Conservation (phyloP, 2,113 vertebrate species). For the Irena cyanogastra region DNA sequence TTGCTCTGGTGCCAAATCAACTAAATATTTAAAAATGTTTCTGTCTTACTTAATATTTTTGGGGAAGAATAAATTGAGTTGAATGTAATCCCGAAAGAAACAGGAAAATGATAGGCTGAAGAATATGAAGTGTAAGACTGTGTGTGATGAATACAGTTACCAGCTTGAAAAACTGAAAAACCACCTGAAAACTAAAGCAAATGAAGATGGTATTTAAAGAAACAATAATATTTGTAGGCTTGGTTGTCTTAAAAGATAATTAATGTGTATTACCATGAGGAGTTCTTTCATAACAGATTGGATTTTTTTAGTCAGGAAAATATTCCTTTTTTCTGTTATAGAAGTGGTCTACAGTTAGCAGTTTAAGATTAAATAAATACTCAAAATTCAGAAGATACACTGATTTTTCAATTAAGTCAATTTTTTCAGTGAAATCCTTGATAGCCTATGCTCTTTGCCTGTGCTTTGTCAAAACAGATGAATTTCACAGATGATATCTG, state of each 20-base stretch:
- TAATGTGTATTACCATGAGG: background rate
- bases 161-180: background rate
- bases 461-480: background rate
- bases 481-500: background rate
- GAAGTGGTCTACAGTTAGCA: background rate
- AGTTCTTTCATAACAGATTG: background rate
- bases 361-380: background rate
- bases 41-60: background rate
- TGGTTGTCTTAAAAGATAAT: background rate
- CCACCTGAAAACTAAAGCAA: background rate
- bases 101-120: background rate
- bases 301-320: background rate
- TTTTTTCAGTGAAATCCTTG: background rate
- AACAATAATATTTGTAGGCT: background rate
- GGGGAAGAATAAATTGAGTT: background rate
- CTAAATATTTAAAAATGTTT: background rate
- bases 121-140: background rate
- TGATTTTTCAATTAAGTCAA: background rate
- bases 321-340: background rate
- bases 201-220: background rate
- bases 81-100: background rate
- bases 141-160: background rate
- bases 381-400: background rate
- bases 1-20: conserved; percentile 41
- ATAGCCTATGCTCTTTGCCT: background rate